Evolutionary conservation across 1,140 invertebrate species (phyloP), one percentile per base, ranked within the genome.

Genomic region (Drosophila pallidifrons): DNA sequence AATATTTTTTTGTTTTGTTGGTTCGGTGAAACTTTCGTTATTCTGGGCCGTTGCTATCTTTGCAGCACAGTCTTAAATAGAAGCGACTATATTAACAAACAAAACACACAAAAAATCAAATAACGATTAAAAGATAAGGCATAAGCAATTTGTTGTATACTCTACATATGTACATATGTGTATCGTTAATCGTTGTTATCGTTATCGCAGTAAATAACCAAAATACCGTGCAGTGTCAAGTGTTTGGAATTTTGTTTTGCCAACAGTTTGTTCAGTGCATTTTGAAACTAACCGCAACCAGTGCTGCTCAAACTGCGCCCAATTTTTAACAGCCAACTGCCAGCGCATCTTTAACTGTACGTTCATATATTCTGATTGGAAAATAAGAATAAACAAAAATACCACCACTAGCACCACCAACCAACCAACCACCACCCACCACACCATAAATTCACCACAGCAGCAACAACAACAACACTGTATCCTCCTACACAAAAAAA

Each of bases 401-500:
- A 32, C 35, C 58, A 68, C 58, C 46, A 68, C 45, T 54, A 87
- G 73, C 57, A 76, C 77, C 67, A 75, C 71, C 65, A 51, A 61
- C 45, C 65, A 51, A 61, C 45, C 46, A 65, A 78, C 69, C 49
- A 80, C 65, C 77, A 71, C 51, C 52, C 52, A 55, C 69, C 64
- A 54, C 81, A 43, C 41, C 41, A 43, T 43, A 38, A 38, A 83
- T 80, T 79, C 80, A 65, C 82, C 81, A 83, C 81, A 83, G 81
- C 81, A 78, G 82, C 81, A 64, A 43, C 63, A 63, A 7, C 55
- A 61, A 63, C 59, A 64, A 43, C 46, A 66, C 51, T 25, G 55
- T 49, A 59, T 79, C 81, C 81, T 79, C 81, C 81, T 68, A 83
- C 81, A 83, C 81, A 75, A 60, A 77, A 77, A 59, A 51, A 70